Percentiles rank a stretch among this genome's conserved stretches.
Evolutionary conservation across 2,113 vertebrate species (phyloP).

Genomic region (Nothocercus nigrocapillus): DNA sequence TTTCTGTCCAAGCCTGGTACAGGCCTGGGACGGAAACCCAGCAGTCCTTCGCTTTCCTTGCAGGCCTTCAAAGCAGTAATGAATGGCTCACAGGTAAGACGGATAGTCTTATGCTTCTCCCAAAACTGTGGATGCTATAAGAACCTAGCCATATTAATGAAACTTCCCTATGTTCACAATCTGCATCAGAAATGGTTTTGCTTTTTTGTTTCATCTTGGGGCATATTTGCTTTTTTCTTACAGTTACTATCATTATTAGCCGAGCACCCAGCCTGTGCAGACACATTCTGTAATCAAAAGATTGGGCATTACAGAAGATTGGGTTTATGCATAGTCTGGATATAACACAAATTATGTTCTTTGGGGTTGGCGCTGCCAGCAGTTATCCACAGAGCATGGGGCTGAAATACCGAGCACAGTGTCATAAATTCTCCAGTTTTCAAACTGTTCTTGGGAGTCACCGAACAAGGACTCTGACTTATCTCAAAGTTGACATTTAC

Average conservation of each 20-base stretch:
- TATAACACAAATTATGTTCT: background rate
- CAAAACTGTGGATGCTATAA: background rate
- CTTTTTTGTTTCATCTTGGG: background rate
- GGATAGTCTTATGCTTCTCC: background rate
- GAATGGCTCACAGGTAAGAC: background rate
- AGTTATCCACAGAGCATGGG: background rate
- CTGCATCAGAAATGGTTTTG: background rate
- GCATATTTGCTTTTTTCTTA: background rate
- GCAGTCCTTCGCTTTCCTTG: background rate
- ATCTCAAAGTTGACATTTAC: background rate
- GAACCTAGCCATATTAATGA: background rate
- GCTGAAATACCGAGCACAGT: background rate
- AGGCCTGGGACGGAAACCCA: background rate
- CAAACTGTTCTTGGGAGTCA: background rate
- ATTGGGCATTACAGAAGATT: background rate
- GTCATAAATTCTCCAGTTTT: background rate
- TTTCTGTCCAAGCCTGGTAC: background rate
- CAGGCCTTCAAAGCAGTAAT: background rate
- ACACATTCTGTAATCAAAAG: background rate
- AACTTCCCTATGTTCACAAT: background rate
- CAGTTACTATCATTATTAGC: background rate
- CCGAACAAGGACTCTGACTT: background rate
- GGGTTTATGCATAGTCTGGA: background rate
- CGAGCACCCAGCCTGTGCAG: background rate
- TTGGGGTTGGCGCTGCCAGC: background rate